Conservation (phyloP, 37 sponge, comb jelly and placozoan species). For the Bolinopsis microptera region DNA sequence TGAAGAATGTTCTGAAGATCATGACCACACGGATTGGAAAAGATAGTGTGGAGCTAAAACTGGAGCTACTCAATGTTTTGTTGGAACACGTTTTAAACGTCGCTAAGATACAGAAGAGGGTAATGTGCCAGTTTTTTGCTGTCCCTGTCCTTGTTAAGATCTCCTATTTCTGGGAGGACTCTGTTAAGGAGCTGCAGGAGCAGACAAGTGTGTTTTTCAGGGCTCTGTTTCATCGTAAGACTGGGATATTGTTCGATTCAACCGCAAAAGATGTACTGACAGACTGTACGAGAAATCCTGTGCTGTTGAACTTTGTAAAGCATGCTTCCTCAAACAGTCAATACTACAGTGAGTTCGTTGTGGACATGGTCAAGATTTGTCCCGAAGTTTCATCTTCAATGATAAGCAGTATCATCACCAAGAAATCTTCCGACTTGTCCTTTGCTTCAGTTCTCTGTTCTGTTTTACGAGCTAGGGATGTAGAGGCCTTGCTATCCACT, state of each 20-base stretch:
- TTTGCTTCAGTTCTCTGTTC: background rate
- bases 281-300: background rate
- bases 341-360: background rate
- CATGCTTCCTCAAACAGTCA: background rate
- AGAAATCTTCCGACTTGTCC: background rate
- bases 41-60: background rate
- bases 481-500: background rate
- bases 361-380: background rate
- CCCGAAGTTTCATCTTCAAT: background rate
- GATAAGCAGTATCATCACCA: background rate
- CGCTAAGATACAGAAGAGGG: background rate
- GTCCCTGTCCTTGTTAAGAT: constrained; percentile 29
- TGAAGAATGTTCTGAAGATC: constrained; percentile 51
- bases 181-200: background rate
- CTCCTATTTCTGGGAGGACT: background rate
- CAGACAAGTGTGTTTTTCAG: constrained; percentile 1
- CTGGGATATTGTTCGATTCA: constrained; percentile 22
- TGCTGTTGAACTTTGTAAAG: background rate
- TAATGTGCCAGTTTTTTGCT: constrained; percentile 47
- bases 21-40: background rate
- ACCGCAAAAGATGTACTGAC: background rate
- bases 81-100: background rate
- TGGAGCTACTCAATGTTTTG: constrained; percentile 12
- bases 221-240: background rate
- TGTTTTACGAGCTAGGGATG: background rate